phyloP scores from a whole-genome alignment of 2,113 vertebrate genomes.

The Tringa solitaria region DNA sequence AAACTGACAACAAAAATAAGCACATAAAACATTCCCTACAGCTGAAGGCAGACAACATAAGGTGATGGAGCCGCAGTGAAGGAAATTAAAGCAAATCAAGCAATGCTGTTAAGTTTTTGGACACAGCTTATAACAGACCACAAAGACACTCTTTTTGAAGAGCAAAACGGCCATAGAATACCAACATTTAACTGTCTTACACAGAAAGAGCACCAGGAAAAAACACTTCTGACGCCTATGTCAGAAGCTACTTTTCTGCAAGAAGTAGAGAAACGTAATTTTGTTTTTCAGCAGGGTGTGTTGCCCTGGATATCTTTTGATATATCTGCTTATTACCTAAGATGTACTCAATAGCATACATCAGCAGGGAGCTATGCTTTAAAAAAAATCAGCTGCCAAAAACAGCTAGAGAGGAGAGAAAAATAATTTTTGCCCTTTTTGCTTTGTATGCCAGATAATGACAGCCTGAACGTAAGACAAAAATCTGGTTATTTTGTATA shows the following conservation, averaged over 20 bases:
- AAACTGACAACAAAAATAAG: not conserved
- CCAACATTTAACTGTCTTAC: not conserved
- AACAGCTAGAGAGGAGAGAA: not conserved
- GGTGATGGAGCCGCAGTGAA: not conserved
- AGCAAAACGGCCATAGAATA: not conserved
- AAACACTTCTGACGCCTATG: not conserved
- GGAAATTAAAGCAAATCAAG: not conserved
- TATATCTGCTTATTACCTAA: conserved; percentile 31
- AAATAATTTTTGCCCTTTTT: not conserved
- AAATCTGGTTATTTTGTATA: not conserved
- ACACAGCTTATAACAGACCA: not conserved
- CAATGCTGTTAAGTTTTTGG: not conserved
- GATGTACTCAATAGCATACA: conserved; percentile 4
- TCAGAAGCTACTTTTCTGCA: conserved; percentile 5
- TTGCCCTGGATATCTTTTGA: conserved; percentile 29
- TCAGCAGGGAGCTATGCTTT: not conserved
- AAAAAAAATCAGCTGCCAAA: not conserved
- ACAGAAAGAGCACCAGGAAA: not conserved
- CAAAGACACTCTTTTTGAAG: not conserved
- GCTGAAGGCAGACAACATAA: not conserved
- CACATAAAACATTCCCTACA: not conserved
- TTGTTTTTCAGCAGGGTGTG: conserved; percentile 38
- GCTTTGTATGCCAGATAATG: not conserved
- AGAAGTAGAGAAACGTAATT: not conserved
- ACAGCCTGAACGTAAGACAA: not conserved